Percentiles rank a stretch among this genome's conserved stretches.
phyloP scores from a whole-genome alignment of 2,888 invertebrate genomes.

The Lottia gigantea region DNA sequence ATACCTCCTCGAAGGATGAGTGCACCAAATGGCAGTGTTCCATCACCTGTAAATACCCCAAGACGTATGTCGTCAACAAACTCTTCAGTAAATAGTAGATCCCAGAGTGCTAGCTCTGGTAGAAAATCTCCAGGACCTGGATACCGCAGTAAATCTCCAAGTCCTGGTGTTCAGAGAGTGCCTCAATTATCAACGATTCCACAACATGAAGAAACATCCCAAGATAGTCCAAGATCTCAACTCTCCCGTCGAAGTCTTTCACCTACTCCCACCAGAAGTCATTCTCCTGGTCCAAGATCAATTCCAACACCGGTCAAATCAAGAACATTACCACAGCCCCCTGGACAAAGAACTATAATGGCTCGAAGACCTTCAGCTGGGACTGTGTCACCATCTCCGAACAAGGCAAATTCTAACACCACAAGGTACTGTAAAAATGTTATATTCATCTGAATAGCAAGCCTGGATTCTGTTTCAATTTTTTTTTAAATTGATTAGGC shows the following conservation, averaged over 20 bases:
- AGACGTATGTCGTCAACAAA: constrained; percentile 3
- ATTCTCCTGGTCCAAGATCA: neutral
- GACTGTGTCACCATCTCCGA: neutral
- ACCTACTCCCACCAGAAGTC: neutral
- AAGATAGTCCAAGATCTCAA: neutral
- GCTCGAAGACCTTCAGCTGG: neutral
- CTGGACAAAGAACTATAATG: neutral
- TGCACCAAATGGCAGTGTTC: neutral
- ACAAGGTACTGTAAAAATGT: neutral
- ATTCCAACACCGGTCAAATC: neutral
- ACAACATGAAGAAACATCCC: neutral
- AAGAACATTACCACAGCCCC: neutral
- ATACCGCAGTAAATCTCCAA: neutral
- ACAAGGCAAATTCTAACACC: neutral
- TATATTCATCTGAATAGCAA: no score
- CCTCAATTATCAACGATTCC: constrained; percentile 4
- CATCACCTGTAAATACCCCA: neutral
- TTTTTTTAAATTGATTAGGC: no score
- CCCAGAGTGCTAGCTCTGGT: neutral
- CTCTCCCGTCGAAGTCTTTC: neutral
- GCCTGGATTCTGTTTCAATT: no score
- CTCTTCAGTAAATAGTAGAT: neutral
- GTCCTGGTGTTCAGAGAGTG: neutral
- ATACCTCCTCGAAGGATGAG: neutral
- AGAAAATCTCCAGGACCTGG: neutral